Conservation (phyloP, 2,888 invertebrate species). For the Himalopsyche japonica region DNA sequence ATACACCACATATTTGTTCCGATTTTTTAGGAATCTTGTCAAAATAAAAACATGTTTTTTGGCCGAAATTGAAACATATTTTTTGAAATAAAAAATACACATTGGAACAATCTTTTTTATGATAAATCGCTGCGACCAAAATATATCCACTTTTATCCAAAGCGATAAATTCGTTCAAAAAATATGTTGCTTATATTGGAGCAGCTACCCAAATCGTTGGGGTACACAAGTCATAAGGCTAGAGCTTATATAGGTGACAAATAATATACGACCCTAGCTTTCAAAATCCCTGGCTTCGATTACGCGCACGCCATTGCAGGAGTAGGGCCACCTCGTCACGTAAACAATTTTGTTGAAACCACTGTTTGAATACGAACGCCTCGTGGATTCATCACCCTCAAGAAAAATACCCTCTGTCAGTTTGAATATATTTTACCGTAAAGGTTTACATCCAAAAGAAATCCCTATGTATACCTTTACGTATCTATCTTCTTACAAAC, state of each 20-base stretch:
- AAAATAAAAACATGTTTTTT: too few relatives aligned
- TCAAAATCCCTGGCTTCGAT: neutral
- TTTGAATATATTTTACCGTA: slow-evolving; percentile 37
- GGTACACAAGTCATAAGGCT: neutral
- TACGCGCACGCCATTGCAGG: slow-evolving; percentile 9
- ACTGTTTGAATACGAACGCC: slow-evolving; percentile 40
- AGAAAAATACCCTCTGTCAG: slow-evolving; percentile 38
- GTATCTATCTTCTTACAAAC: slow-evolving; percentile 18
- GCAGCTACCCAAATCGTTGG: neutral
- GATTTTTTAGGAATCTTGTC: too few relatives aligned
- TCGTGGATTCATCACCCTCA: slow-evolving; percentile 21
- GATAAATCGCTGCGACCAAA: neutral
- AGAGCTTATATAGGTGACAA: neutral
- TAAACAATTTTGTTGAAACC: slow-evolving; percentile 40
- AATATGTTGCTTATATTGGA: neutral
- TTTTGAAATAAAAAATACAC: neutral
- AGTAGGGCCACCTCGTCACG: slow-evolving; percentile 30
- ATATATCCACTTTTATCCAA: neutral
- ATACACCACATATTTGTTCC: too few relatives aligned
- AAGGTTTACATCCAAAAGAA: slow-evolving; percentile 32
- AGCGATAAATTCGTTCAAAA: neutral
- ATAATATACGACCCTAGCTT: neutral
- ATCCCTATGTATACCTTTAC: slow-evolving; percentile 12
- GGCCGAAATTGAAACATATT: neutral
- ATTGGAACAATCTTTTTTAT: neutral